Percentiles rank a stretch among this genome's conserved stretches.
Evolutionary conservation across 2,797 vertebrate genomes (phyloP).

Genomic region (Enteromius treurensis): DNA sequence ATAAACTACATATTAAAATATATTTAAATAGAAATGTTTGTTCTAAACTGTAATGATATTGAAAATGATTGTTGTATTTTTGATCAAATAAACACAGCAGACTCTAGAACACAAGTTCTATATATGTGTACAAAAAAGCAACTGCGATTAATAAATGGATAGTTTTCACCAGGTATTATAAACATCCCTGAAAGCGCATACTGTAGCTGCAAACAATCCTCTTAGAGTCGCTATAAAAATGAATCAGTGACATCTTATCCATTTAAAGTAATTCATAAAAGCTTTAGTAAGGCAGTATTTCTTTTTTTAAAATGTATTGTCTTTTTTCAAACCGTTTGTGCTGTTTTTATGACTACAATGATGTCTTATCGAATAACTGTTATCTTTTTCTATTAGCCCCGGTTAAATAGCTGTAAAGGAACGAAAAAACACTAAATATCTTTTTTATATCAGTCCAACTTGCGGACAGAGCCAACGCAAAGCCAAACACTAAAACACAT

Average conservation of each 20-base stretch:
- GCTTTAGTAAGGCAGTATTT: constrained; percentile 1
- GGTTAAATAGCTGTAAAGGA: background rate
- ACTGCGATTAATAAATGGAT: background rate
- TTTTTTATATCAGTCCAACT: background rate
- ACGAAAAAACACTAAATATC: background rate
- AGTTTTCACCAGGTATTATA: background rate
- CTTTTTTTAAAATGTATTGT: background rate
- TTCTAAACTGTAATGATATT: background rate
- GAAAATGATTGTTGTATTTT: background rate
- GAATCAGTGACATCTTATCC: constrained; percentile 19
- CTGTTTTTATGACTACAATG: constrained; percentile 5
- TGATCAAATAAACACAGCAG: background rate
- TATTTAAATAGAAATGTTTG: background rate
- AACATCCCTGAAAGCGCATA: background rate
- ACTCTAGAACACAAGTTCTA: background rate
- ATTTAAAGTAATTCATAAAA: background rate
- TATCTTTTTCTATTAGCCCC: constrained; percentile 3
- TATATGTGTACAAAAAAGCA: background rate
- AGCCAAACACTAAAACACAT: background rate
- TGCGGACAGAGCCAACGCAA: background rate
- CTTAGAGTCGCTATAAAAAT: background rate
- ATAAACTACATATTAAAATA: background rate
- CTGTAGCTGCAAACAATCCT: background rate
- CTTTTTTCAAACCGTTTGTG: constrained; percentile 14
- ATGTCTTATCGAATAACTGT: background rate